Conservation (phyloP, 2,113 vertebrate genomes). For the Cardinalis cardinalis region DNA sequence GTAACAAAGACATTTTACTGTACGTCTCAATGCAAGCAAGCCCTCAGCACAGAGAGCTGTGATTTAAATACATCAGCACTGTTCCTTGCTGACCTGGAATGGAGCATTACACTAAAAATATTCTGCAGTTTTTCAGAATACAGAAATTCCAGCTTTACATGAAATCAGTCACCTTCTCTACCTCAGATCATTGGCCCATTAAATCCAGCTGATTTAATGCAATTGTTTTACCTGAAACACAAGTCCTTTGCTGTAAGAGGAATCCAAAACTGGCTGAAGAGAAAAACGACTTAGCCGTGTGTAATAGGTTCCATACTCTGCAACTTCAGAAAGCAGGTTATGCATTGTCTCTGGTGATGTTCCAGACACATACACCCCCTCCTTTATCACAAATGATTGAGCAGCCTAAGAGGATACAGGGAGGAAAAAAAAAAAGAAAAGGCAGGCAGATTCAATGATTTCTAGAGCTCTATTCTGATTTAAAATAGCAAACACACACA, state of each 20-base stretch:
- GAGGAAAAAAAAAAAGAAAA: background rate
- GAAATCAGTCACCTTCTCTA: background rate
- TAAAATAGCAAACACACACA: background rate
- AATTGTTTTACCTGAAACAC: constrained; percentile 88
- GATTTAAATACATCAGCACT: background rate
- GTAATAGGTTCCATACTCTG: constrained; percentile 89
- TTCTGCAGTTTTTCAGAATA: background rate
- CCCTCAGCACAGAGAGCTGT: background rate
- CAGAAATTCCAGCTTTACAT: background rate
- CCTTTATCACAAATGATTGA: constrained; percentile 84
- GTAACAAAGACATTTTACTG: background rate
- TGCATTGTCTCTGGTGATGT: constrained; percentile 89
- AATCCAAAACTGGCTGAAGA: constrained; percentile 78
- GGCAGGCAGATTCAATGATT: background rate
- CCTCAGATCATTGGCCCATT: background rate
- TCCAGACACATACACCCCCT: constrained; percentile 88
- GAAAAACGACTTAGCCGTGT: constrained; percentile 88
- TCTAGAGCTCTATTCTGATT: background rate
- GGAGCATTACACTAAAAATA: background rate
- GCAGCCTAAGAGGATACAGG: constrained; percentile 61
- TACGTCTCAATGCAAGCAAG: background rate
- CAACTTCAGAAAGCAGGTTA: constrained; percentile 85
- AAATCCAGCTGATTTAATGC: background rate
- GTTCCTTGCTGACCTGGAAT: background rate
- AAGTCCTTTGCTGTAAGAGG: constrained; percentile 82